Conservation (phyloP, 1,140 invertebrate species). For the Ptiloglossa arizonensis region DNA sequence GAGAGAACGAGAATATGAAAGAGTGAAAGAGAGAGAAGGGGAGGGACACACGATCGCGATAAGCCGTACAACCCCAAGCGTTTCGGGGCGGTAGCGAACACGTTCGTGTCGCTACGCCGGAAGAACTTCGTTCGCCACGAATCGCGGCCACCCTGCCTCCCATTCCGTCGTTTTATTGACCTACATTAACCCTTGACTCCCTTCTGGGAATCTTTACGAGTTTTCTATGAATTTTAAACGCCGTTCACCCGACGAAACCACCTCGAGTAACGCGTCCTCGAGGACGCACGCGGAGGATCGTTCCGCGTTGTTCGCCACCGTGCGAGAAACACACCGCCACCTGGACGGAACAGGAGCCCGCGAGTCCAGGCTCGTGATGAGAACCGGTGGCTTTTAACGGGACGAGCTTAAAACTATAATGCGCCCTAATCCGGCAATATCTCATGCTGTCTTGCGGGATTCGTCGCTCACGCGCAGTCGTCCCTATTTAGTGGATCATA, state of each 20-base stretch:
- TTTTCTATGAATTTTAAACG: not conserved
- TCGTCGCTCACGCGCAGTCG: slow-evolving; percentile 74
- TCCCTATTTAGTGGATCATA: slow-evolving; percentile 77
- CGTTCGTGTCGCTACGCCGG: not conserved
- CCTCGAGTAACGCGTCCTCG: not conserved
- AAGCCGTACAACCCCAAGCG: not conserved
- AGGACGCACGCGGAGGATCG: no score
- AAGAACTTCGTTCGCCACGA: not conserved
- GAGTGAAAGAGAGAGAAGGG: no score
- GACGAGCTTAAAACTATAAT: slow-evolving; percentile 78
- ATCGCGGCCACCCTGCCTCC: not conserved
- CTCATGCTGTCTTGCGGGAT: slow-evolving; percentile 76
- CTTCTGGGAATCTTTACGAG: not conserved
- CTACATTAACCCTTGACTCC: slow-evolving; percentile 2
- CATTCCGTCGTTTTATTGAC: slow-evolving; percentile 1
- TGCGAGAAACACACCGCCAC: not conserved
- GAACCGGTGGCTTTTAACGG: slow-evolving; percentile 70
- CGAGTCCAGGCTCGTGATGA: slow-evolving; percentile 59
- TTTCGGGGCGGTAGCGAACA: not conserved
- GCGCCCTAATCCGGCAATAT: slow-evolving; percentile 77
- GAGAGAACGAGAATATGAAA: no score
- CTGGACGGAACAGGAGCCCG: not conserved
- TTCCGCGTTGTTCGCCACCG: no score
- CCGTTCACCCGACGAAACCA: not conserved
- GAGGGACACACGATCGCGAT: slow-evolving; percentile 10